Evolutionary conservation across 2,113 vertebrate genomes (phyloP).

Genomic region (Etheostoma cragini): DNA sequence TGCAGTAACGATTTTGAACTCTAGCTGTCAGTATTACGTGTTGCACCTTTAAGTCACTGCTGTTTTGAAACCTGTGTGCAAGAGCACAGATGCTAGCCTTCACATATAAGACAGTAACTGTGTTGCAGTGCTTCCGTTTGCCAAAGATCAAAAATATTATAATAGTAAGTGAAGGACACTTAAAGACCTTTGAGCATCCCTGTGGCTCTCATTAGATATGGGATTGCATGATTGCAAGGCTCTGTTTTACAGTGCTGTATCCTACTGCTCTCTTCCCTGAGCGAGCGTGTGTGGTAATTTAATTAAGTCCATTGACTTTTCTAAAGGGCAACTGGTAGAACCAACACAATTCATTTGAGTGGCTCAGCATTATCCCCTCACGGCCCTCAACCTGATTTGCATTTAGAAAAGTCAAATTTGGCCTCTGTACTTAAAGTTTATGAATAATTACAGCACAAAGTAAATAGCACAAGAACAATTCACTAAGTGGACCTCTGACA

Average conservation of each 20-base stretch:
- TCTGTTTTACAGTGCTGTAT: slow-evolving; percentile 48
- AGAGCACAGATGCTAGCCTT: neutral
- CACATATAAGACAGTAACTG: neutral
- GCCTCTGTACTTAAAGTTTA: slow-evolving; percentile 34
- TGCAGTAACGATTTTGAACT: too few relatives aligned
- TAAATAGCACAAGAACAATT: slow-evolving; percentile 35
- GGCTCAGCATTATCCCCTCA: slow-evolving; percentile 52
- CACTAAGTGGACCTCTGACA: neutral
- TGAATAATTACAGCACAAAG: slow-evolving; percentile 10
- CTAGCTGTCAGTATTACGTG: too few relatives aligned
- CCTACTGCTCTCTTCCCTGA: slow-evolving; percentile 42
- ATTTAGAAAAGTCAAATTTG: slow-evolving; percentile 70
- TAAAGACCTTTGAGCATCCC: slow-evolving; percentile 48
- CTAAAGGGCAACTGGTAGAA: slow-evolving; percentile 70
- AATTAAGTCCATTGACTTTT: slow-evolving; percentile 77
- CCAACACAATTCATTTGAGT: slow-evolving; percentile 73
- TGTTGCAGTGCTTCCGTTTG: neutral
- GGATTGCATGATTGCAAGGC: slow-evolving; percentile 8
- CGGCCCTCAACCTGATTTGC: slow-evolving; percentile 56
- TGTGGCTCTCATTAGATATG: slow-evolving; percentile 48
- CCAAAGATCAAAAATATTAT: slow-evolving; percentile 8
- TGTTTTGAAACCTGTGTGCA: slow-evolving; percentile 10
- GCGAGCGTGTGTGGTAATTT: slow-evolving; percentile 67
- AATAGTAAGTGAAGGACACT: slow-evolving; percentile 35
- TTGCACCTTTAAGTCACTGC: neutral